A percentile compares a stretch with the other conserved stretches of the same genome.
Conservation (phyloP, 2,797 vertebrate genomes). For the Peromyscus nudipes region DNA sequence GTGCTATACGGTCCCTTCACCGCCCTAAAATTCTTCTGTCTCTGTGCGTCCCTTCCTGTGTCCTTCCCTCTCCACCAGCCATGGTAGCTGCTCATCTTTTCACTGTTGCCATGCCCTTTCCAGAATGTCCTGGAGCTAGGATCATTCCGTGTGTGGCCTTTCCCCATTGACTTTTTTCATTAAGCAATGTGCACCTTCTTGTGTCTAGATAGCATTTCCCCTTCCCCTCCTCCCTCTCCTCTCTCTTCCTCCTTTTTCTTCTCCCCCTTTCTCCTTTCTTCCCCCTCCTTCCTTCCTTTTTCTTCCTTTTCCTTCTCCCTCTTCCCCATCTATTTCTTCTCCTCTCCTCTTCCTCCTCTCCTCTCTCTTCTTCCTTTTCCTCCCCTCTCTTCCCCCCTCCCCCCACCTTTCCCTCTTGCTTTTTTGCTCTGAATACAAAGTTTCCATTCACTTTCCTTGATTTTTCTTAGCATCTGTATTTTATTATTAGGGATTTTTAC, state of each 20-base stretch:
- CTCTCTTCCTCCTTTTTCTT: background rate
- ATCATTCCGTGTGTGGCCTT: background rate
- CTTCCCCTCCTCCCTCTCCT: background rate
- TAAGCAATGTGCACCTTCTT: background rate
- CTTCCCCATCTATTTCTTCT: no score
- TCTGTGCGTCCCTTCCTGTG: no score
- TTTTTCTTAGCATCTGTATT: background rate
- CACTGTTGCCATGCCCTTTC: background rate
- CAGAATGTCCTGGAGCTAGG: background rate
- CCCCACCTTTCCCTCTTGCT: background rate
- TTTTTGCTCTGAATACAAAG: background rate
- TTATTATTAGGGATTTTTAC: background rate
- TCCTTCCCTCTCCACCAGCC: background rate
- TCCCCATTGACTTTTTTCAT: background rate
- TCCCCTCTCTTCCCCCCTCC: accelerated
- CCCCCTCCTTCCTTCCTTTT: no score
- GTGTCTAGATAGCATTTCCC: background rate
- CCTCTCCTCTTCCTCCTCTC: background rate
- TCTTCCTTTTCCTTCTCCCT: background rate
- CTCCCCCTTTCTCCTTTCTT: no score
- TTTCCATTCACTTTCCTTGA: background rate
- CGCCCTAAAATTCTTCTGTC: background rate
- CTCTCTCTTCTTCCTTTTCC: background rate
- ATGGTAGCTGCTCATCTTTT: background rate
- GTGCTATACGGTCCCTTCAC: no score